phyloP scores from a whole-genome alignment of 2,888 invertebrate species.

The Drosophila recens region DNA sequence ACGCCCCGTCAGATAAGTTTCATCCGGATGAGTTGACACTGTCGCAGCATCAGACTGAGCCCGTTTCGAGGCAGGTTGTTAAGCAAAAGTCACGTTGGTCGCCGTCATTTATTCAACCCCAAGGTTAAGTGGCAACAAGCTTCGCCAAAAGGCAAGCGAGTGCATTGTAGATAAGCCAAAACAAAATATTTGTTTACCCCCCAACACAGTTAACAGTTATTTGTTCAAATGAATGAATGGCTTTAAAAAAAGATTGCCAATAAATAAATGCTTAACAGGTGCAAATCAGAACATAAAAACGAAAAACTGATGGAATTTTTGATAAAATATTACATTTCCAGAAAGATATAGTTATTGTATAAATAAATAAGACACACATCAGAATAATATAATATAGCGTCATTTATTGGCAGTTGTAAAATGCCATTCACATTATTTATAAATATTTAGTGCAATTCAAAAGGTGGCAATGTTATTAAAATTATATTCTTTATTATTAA shows the following conservation, averaged over 20 bases:
- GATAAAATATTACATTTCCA: background rate
- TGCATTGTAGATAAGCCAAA: constrained; percentile 57
- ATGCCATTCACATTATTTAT: background rate
- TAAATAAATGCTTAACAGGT: background rate
- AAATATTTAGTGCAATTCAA: background rate
- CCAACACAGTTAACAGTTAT: constrained; percentile 44
- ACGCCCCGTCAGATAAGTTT: constrained; percentile 34
- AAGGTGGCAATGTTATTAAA: background rate
- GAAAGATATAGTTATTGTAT: background rate
- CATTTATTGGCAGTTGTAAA: background rate
- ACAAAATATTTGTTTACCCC: constrained; percentile 41
- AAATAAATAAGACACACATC: background rate
- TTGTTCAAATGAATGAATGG: constrained; percentile 37
- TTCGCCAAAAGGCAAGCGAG: constrained; percentile 17
- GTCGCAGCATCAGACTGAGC: constrained; percentile 26
- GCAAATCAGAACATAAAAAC: background rate
- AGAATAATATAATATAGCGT: too few species aligned
- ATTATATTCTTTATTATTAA: background rate
- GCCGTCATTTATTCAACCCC: constrained; percentile 50
- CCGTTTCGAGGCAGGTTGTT: constrained; percentile 50
- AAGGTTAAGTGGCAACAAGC: constrained; percentile 64
- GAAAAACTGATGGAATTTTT: background rate
- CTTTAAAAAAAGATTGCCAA: constrained; percentile 3
- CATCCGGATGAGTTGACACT: constrained; percentile 65
- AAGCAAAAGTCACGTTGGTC: constrained; percentile 67